Evolutionary conservation across 2,113 vertebrate species (phyloP).

Genomic region (Tetraodon nigroviridis): DNA sequence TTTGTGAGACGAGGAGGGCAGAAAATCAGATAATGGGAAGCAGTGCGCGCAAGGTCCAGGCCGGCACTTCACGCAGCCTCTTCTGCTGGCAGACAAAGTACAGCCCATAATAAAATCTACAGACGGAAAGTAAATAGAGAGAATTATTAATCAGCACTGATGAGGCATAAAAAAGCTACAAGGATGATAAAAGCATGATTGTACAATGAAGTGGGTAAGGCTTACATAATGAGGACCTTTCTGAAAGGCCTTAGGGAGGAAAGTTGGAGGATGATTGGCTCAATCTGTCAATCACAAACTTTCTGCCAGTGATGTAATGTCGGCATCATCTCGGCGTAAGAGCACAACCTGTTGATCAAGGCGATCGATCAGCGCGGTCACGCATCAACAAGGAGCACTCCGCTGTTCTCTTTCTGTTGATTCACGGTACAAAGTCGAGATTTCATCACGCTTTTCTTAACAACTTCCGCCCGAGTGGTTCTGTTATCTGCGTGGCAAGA

Average conservation of each 20-base stretch:
- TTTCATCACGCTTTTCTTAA: slow-evolving; percentile 25
- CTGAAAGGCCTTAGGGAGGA: slow-evolving; percentile 35
- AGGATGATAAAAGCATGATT: too few species aligned
- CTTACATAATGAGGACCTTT: too few species aligned
- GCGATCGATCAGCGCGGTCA: slow-evolving; percentile 30
- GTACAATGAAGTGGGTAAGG: too few species aligned
- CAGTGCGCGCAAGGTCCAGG: slow-evolving; percentile 51
- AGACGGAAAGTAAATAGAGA: too few species aligned
- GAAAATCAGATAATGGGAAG: slow-evolving; percentile 48
- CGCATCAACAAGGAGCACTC: slow-evolving; percentile 12
- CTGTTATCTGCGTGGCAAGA: slow-evolving; percentile 25
- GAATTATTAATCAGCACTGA: too few species aligned
- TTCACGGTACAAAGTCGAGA: slow-evolving; percentile 41
- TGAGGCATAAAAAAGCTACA: too few species aligned
- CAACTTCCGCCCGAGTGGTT: slow-evolving; percentile 20
- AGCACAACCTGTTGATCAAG: neutral
- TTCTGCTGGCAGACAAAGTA: slow-evolving; percentile 53
- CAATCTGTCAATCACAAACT: neutral
- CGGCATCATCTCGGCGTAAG: too few species aligned
- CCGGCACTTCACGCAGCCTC: slow-evolving; percentile 43
- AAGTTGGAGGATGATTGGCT: slow-evolving; percentile 26
- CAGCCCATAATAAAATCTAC: slow-evolving; percentile 6
- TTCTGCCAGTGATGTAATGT: too few species aligned
- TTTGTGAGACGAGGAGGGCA: slow-evolving; percentile 38
- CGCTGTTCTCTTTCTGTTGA: neutral